Base-by-base conservation (phyloP, 2,888 invertebrate genomes). In the Metacarcinus magister region DNA sequence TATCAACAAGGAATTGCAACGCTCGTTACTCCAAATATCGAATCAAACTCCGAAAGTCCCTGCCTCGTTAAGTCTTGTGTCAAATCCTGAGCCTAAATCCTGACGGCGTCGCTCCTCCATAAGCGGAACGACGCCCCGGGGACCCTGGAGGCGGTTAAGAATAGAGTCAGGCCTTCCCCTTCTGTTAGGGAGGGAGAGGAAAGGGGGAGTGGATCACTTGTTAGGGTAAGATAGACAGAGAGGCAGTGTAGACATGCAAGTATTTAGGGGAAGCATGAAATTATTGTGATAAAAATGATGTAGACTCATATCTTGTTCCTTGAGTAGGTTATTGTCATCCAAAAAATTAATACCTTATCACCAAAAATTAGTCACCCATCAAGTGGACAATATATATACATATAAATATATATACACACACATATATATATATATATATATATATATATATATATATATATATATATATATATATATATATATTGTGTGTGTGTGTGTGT, bases 51-150 rank as follows among this genome's bases (percentile, higher is more conserved):
- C 75, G 3, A 75, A 67, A 75, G n/a, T 75, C 67, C 60, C 28
- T 8, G n/a, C 23, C 43, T 93, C 93, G 93, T 93, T 93, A 93
- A 67, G n/a, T 75, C 60, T n/a, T 16, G 93, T 93, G 75, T 93
- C 75, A 93, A 75, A 93, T 93, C 75, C 67, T 39, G 44, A 44
- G 67, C 44, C 23, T 43, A 75, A 93, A 44, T 44, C 67, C 23
- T 19, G 93, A 3, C 43, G 75, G 43, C 44, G 93, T 44, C 75
- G 19, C 75, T 39, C 23, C 23, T 93, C 93, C 43, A 67, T 75
- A 93, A 75, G 43, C 43, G 43, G 48, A 93, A 93, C 93, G 93
- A 54, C 39, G 54, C 93, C 93, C 93, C 67, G 39, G 75, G n/a
- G 93, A 93, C 93, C 44, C 43, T 67, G 67, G 10, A 32, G 39